A percentile compares a stretch with the other conserved stretches of the same genome.
Evolutionary conservation across 1,140 invertebrate genomes (phyloP).

Genomic region (Nasonia giraulti): DNA sequence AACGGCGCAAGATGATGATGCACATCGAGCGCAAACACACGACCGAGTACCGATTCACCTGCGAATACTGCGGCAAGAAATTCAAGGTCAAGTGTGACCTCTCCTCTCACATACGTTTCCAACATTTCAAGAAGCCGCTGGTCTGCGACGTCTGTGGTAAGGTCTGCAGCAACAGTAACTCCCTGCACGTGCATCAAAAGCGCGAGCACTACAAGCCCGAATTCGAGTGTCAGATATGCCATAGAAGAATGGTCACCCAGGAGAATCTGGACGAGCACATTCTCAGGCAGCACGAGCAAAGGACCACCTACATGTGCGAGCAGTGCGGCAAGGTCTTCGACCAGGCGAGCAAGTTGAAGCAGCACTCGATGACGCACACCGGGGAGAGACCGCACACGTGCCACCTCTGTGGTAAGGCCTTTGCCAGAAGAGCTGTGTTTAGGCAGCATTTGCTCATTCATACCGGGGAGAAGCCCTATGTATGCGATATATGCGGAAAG

Average conservation of each 20-base stretch:
- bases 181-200: conserved; percentile 63
- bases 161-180: conserved; percentile 61
- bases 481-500: conserved; percentile 72
- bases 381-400: conserved; percentile 85
- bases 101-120: conserved; percentile 69
- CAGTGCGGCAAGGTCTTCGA: conserved; percentile 83
- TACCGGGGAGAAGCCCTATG: conserved; percentile 80
- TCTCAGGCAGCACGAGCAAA: conserved; percentile 65
- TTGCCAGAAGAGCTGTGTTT: conserved; percentile 75
- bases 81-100: conserved; percentile 74
- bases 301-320: conserved; percentile 76
- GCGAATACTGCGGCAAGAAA: conserved; percentile 73
- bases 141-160: conserved; percentile 75
- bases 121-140: conserved; percentile 71
- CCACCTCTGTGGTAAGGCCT: conserved; percentile 82
- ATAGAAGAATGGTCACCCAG: conserved; percentile 63
- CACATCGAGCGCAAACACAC: conserved; percentile 73
- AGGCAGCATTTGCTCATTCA: conserved; percentile 82
- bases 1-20: conserved; percentile 73
- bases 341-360: conserved; percentile 68
- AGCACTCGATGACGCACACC: conserved; percentile 81
- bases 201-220: conserved; percentile 67
- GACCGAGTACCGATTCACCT: conserved; percentile 60
- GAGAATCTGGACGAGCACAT: conserved; percentile 67
- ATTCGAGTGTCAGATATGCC: conserved; percentile 66